These are phyloP conservation scores for Drosophila mimica DNA, from an alignment of 2,888 invertebrate species.

Conservation along the genomic window DNA sequence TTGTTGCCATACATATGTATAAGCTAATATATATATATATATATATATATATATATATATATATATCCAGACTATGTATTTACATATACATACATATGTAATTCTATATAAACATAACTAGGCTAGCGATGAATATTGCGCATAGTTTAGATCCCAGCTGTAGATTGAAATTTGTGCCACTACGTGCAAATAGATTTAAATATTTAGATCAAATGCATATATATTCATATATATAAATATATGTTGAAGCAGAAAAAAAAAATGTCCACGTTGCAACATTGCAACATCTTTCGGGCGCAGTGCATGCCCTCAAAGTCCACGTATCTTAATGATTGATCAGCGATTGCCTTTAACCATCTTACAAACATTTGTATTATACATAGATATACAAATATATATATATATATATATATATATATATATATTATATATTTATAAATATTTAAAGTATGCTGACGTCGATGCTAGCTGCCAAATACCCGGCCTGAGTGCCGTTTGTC, in stretches of 20 bases:
- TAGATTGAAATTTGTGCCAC: constrained; percentile 28
- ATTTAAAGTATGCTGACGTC: constrained; percentile 58
- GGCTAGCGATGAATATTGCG: constrained; percentile 23
- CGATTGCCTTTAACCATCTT: constrained; percentile 8
- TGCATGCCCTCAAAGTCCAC: constrained; percentile 51
- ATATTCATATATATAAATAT: background rate
- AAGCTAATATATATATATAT: constrained; percentile 10
- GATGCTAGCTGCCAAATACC: constrained; percentile 51
- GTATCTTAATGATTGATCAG: constrained; percentile 10
- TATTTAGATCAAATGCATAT: constrained; percentile 42
- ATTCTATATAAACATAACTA: constrained; percentile 28
- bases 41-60: constrained; percentile 12
- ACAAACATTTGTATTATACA: background rate
- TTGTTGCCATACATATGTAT: constrained; percentile 40
- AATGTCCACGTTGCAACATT: constrained; percentile 29
- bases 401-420: constrained; percentile 1
- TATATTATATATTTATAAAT: constrained; percentile 3
- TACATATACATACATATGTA: background rate
- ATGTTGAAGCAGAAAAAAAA: constrained; percentile 3
- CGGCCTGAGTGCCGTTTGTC: constrained; percentile 62
- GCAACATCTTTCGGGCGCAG: constrained; percentile 24
- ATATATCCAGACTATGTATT: constrained; percentile 11
- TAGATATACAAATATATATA: constrained; percentile 4
- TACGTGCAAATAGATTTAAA: constrained; percentile 27
- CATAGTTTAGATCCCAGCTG: constrained; percentile 25